phyloP scores from a whole-genome alignment of 1,140 invertebrate species.

The Leptoteleia sp. region DNA sequence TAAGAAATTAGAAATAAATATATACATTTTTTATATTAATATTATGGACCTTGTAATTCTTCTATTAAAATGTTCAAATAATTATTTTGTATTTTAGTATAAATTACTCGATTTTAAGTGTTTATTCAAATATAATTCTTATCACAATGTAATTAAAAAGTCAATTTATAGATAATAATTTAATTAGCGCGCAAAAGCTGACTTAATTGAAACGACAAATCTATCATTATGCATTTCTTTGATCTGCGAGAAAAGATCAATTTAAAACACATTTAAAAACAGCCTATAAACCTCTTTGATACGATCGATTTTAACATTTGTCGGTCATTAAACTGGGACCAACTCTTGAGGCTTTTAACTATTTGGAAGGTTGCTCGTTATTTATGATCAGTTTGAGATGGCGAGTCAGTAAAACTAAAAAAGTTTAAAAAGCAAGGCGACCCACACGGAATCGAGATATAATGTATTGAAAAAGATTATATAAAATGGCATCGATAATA shows the following conservation, averaged over 20 bases:
- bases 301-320: constrained; percentile 29
- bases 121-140: too few species aligned
- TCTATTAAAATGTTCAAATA: too few species aligned
- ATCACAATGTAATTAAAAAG: too few species aligned
- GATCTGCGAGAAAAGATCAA: constrained; percentile 32
- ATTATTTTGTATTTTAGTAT: too few species aligned
- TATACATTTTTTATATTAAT: too few species aligned
- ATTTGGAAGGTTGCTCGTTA: constrained; percentile 43
- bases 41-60: too few species aligned
- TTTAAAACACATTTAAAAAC: constrained; percentile 48
- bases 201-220: constrained; percentile 33
- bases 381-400: constrained; percentile 39
- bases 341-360: constrained; percentile 31
- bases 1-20: too few species aligned
- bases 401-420: constrained; percentile 4
- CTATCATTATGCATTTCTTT: constrained; percentile 32
- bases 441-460: constrained; percentile 14
- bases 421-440: constrained; percentile 9
- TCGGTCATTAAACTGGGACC: constrained; percentile 44
- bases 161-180: too few species aligned
- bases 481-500: constrained; percentile 38
- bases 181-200: too few species aligned
- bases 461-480: constrained; percentile 41
- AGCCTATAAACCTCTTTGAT: constrained; percentile 42
- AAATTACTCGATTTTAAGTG: too few species aligned